Percentiles rank a stretch among this genome's conserved stretches.
These are phyloP conservation scores for Misgurnus anguillicaudatus DNA, from an alignment of 2,113 vertebrate species.

Conservation along the genomic window DNA sequence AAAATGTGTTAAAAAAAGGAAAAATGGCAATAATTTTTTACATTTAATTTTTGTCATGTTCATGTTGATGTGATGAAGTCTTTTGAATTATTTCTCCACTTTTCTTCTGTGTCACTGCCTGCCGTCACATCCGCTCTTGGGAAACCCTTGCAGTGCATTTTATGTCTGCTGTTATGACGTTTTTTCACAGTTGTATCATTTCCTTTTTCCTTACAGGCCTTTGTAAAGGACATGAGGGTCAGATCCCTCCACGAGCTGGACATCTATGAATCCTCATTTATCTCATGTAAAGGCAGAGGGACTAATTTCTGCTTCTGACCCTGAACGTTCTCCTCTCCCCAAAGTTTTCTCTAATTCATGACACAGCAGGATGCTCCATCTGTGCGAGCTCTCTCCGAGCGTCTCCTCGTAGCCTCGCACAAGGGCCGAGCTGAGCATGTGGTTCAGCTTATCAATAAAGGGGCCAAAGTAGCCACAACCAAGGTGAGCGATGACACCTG, in stretches of 20 bases:
- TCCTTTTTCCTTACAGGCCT: constrained; percentile 71
- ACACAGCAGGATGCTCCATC: constrained; percentile 92
- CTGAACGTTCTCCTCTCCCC: constrained; percentile 19
- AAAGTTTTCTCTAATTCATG: constrained; percentile 88
- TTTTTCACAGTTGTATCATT: constrained; percentile 36
- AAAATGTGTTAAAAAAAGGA: too few relatives aligned
- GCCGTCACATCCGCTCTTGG: constrained; percentile 7
- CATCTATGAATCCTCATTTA: constrained; percentile 45
- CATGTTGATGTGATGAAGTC: too few relatives aligned
- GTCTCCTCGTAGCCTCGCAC: constrained; percentile 94
- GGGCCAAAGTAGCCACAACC: constrained; percentile 95
- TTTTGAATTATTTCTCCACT: not conserved
- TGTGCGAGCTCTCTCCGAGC: constrained; percentile 94
- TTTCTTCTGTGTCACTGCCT: not conserved
- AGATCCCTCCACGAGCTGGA: constrained; percentile 24
- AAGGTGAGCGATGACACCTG: constrained; percentile 81
- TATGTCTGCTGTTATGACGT: not conserved
- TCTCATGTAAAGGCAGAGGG: constrained; percentile 29
- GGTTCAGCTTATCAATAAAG: constrained; percentile 99
- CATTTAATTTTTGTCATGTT: too few relatives aligned
- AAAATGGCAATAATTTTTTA: too few relatives aligned
- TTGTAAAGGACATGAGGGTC: constrained; percentile 74
- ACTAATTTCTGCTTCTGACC: constrained; percentile 41
- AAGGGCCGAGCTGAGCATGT: constrained; percentile 97
- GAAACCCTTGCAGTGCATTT: not conserved